Evolutionary conservation across 1,140 invertebrate species (phyloP).

Genomic region (Papilio aristodemus): DNA sequence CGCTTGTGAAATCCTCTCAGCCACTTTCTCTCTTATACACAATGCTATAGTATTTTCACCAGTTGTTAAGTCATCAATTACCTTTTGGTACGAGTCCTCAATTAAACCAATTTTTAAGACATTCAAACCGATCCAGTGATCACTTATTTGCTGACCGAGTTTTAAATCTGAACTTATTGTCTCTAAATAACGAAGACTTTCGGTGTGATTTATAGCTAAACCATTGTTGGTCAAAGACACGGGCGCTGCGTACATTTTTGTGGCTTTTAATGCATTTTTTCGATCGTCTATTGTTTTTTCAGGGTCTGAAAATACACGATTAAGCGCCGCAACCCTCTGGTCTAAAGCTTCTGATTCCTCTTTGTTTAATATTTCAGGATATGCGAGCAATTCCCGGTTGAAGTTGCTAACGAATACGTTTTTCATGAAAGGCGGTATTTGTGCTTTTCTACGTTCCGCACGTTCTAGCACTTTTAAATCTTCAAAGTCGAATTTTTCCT

Average conservation of each 20-base stretch:
- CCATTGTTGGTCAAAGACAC: slow-evolving; percentile 66
- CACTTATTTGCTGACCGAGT: slow-evolving; percentile 60
- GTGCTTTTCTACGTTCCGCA: slow-evolving; percentile 55
- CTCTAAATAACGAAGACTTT: slow-evolving; percentile 81
- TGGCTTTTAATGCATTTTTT: slow-evolving; percentile 48
- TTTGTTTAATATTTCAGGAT: slow-evolving; percentile 84
- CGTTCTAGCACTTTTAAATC: slow-evolving; percentile 68
- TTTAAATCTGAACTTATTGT: slow-evolving; percentile 69
- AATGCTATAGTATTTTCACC: slow-evolving; percentile 55
- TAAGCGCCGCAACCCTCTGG: slow-evolving; percentile 80
- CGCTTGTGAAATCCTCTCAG: slow-evolving; percentile 60
- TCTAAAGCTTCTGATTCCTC: slow-evolving; percentile 84
- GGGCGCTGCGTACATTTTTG: slow-evolving; percentile 68
- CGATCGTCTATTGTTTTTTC: slow-evolving; percentile 55
- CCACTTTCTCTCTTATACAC: slow-evolving; percentile 61
- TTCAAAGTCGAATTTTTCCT: slow-evolving; percentile 73
- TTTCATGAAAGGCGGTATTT: slow-evolving; percentile 82
- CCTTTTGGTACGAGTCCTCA: slow-evolving; percentile 57
- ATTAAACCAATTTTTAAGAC: slow-evolving; percentile 53
- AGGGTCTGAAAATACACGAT: slow-evolving; percentile 81
- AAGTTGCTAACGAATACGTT: slow-evolving; percentile 83
- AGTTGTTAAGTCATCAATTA: slow-evolving; percentile 55
- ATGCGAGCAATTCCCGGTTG: slow-evolving; percentile 83
- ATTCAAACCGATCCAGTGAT: slow-evolving; percentile 66
- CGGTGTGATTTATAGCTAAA: slow-evolving; percentile 80